Conservation (phyloP, 2,888 invertebrate species). For the Drosophila ezoana region DNA sequence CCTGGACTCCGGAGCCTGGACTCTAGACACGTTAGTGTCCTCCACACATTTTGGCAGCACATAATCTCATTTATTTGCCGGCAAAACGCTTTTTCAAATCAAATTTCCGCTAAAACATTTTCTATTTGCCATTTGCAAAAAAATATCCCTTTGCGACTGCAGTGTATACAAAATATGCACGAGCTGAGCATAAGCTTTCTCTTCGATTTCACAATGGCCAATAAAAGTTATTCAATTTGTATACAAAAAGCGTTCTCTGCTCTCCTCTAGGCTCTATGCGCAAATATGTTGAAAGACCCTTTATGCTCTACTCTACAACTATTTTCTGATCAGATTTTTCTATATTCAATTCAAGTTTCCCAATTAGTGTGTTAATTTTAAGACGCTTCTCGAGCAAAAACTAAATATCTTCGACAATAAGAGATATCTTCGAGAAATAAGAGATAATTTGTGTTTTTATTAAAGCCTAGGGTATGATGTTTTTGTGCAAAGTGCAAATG, state of each 20-base stretch:
- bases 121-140: conserved; percentile 67
- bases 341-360: too few relatives aligned
- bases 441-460: too few relatives aligned
- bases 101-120: conserved; percentile 82
- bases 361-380: too few relatives aligned
- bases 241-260: conserved; percentile 14
- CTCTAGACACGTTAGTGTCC: conserved; percentile 58
- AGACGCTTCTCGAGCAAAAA: too few relatives aligned
- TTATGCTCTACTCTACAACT: too few relatives aligned
- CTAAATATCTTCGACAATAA: too few relatives aligned
- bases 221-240: conserved; percentile 22
- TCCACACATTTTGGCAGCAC: conserved; percentile 78
- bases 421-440: too few relatives aligned
- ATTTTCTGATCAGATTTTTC: too few relatives aligned
- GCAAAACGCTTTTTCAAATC: conserved; percentile 83
- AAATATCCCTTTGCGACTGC: conserved; percentile 19
- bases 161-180: conserved; percentile 5
- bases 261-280: background rate
- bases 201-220: conserved; percentile 13
- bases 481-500: too few relatives aligned
- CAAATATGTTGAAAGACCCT: too few relatives aligned
- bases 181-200: conserved; percentile 4
- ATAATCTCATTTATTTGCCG: conserved; percentile 83
- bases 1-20: conserved; percentile 15
- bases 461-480: too few relatives aligned